Evolutionary conservation across 2,797 vertebrate genomes (phyloP), one percentile per base, ranked within the genome.

Genomic region (Pseudochromis fuscus): DNA sequence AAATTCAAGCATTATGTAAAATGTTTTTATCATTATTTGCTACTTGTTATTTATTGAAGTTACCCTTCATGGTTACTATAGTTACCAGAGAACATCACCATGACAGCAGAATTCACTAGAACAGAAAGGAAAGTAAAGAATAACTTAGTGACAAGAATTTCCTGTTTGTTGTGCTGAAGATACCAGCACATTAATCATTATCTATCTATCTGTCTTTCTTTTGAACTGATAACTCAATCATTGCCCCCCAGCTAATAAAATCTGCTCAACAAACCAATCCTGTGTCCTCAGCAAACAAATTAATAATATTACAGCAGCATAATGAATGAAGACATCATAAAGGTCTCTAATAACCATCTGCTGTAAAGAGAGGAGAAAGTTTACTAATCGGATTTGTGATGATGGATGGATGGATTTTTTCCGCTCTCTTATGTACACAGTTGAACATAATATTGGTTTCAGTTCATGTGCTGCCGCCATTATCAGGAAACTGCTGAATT

Each of bases 401-500:
- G 45, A 51, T 51, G 13, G 21, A 46, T 28, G 31, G 25, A 67
- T 50, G 30, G 27, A 44, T 68, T 65, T 33, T 25, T 46, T 56
- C 19, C 33, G 1, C 55, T 28, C 49, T 66, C 40, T 48, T 13
- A 24, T 11, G 50, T 19, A 48, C 46, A 62, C 45, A 59, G 45
- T 64, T 66, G 46, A 67, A 78, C 30, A 35, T 18, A 10, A 51
- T n/a, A 62, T 77, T 62, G 23, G 18, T 50, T 62, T 56, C 30
- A 62, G 21, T 68, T 79, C 48, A 33, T 19, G 27, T 28, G 4
- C 21, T 67, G 38, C 25, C 18, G 23, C 31, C 25, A 56, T 80
- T 60, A 72, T 80, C 72, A 40, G 28, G 28, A 37, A 67, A 61
- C 53, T 55, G 12, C 10, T 87, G 81, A 82, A 84, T 87, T 67